Conservation (phyloP, 2,113 vertebrate species). For the Hippocampus guttulatus region DNA sequence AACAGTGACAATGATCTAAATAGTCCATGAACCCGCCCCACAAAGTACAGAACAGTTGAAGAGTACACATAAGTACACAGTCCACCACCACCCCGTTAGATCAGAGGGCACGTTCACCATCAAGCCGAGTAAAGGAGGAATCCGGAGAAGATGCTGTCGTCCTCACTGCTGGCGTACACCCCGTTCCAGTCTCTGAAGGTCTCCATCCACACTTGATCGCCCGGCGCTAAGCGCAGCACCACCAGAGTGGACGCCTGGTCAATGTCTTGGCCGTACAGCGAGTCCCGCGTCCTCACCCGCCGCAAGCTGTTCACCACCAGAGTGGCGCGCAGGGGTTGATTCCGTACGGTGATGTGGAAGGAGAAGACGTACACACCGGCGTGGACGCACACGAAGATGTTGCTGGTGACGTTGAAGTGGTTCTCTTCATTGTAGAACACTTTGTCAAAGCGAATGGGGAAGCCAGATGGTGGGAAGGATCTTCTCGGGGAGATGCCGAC, state of each 20-base stretch:
- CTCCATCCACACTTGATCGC: conserved; percentile 94
- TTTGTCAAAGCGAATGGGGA: conserved; percentile 87
- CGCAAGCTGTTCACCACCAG: conserved; percentile 81
- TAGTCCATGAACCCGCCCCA: neutral
- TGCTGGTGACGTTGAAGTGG: conserved; percentile 78
- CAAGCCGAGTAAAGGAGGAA: conserved; percentile 83
- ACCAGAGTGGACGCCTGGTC: conserved; percentile 90
- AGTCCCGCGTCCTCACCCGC: conserved; percentile 83
- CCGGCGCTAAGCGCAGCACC: conserved; percentile 76
- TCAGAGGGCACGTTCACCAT: conserved; percentile 8
- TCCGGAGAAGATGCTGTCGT: conserved; percentile 91
- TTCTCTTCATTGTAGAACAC: conserved; percentile 84
- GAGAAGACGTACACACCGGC: conserved; percentile 88
- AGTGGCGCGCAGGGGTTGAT: conserved; percentile 81
- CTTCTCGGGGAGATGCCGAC: conserved; percentile 82
- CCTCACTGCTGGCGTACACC: conserved; percentile 84
- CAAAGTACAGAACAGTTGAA: neutral
- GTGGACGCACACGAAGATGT: conserved; percentile 85
- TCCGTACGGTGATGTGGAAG: conserved; percentile 90
- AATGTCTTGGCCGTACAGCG: conserved; percentile 88
- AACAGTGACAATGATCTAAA: conserved; percentile 3
- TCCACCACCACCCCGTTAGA: neutral
- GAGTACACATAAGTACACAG: conserved; percentile 6
- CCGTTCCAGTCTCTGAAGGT: conserved; percentile 91
- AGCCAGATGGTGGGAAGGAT: conserved; percentile 86